Percentiles rank a stretch among this genome's conserved stretches.
Conservation (phyloP, 92 coral and sea anemone genomes). For the Umimayanthus chanpuru region DNA sequence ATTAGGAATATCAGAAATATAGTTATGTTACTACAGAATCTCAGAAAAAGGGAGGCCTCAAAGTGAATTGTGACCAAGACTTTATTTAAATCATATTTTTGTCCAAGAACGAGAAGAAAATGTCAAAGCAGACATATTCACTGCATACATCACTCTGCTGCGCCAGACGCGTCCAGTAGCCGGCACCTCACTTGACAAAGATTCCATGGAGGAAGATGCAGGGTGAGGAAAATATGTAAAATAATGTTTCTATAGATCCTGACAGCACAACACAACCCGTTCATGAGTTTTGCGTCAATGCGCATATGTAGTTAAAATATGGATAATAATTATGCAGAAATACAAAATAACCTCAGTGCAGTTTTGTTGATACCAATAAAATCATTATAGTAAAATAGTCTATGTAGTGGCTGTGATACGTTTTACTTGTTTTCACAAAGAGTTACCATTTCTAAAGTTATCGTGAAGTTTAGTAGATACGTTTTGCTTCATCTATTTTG, state of each 20-base stretch:
- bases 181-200: constrained; percentile 83
- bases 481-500: too few relatives aligned
- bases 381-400: too few relatives aligned
- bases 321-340: too few relatives aligned
- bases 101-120: constrained; percentile 91
- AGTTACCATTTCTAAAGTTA: too few relatives aligned
- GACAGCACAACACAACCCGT: too few relatives aligned
- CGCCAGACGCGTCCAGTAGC: constrained; percentile 97
- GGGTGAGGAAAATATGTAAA: constrained; percentile 55
- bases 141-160: constrained; percentile 90
- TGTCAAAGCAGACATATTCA: constrained; percentile 95
- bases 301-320: too few relatives aligned
- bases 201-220: constrained; percentile 94
- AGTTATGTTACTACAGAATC: background rate
- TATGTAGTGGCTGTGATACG: too few relatives aligned
- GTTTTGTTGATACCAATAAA: too few relatives aligned
- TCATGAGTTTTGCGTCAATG: too few relatives aligned
- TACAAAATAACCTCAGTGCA: too few relatives aligned
- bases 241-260: background rate
- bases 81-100: background rate
- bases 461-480: too few relatives aligned
- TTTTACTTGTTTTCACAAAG: too few relatives aligned
- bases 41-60: background rate
- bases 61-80: background rate
- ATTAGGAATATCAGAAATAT: background rate